Conservation (phyloP, 2,113 vertebrate species). For the Chaetura pelagica region DNA sequence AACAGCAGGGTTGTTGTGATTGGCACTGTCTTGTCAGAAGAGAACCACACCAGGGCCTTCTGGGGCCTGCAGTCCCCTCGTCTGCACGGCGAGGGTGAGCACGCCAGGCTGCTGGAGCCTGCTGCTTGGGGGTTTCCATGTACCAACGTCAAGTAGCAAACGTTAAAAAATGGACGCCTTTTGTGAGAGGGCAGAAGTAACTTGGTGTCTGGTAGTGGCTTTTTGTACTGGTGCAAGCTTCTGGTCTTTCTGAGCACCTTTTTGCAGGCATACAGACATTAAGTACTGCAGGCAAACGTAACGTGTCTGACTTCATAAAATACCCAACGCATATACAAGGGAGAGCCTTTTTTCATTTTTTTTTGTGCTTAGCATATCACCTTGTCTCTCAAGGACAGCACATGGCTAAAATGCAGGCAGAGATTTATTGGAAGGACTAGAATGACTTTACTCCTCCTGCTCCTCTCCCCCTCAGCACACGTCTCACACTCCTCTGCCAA, state of each 20-base stretch:
- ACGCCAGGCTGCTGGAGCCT: neutral
- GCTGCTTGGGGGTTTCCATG: neutral
- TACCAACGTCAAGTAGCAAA: fast-evolving
- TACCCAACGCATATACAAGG: neutral
- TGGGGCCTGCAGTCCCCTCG: fast-evolving
- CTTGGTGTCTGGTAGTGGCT: neutral
- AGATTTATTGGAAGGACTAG: slow-evolving; percentile 61
- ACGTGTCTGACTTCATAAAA: neutral
- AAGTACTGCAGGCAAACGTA: neutral
- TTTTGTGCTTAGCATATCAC: slow-evolving; percentile 43
- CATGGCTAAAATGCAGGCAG: slow-evolving; percentile 22
- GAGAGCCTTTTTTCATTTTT: neutral
- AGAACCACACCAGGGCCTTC: neutral
- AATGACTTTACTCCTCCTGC: slow-evolving; percentile 7
- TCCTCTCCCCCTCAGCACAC: neutral
- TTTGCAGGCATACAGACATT: neutral
- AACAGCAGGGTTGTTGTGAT: slow-evolving; percentile 46
- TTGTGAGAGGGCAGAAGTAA: neutral
- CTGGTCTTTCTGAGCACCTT: neutral
- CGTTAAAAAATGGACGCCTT: neutral
- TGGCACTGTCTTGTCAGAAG: slow-evolving; percentile 32
- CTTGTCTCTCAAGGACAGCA: slow-evolving; percentile 63
- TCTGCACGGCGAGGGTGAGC: fast-evolving
- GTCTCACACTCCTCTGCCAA: neutral
- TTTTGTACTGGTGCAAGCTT: neutral